Evolutionary conservation across 2,888 invertebrate species (phyloP).

Genomic region (Barypeithes pellucidus): DNA sequence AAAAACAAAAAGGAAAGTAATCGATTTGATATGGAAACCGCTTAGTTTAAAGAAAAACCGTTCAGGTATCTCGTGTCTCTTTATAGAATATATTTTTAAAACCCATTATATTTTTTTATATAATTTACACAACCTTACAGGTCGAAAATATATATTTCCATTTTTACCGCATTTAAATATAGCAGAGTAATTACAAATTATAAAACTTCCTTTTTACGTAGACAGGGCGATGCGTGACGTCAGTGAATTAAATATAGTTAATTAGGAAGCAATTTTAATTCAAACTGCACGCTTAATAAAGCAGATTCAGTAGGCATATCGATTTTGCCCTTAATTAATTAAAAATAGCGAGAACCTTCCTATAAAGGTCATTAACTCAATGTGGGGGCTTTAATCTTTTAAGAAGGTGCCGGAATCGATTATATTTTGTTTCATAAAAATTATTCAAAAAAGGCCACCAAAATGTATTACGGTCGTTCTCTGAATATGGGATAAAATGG

Average conservation of each 20-base stretch:
- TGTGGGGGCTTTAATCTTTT: neutral
- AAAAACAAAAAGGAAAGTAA: too few relatives aligned
- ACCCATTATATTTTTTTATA: neutral
- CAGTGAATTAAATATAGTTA: conserved; percentile 6
- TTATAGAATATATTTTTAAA: too few relatives aligned
- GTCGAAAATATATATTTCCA: neutral
- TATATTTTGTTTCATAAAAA: too few relatives aligned
- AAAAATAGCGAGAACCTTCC: neutral
- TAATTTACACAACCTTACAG: neutral
- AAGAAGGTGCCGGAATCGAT: neutral
- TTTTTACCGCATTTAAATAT: neutral
- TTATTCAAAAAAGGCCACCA: too few relatives aligned
- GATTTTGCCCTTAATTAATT: conserved; percentile 16
- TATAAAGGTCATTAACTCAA: conserved; percentile 8
- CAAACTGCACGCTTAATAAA: neutral
- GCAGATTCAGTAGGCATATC: conserved; percentile 1
- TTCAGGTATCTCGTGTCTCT: too few relatives aligned
- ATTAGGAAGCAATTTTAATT: conserved; percentile 11
- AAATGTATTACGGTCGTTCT: too few relatives aligned
- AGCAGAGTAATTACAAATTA: neutral
- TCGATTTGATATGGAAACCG: too few relatives aligned
- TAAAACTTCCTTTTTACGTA: conserved; percentile 1
- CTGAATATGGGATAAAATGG: too few relatives aligned
- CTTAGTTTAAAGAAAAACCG: too few relatives aligned
- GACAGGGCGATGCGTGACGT: conserved; percentile 1